Evolutionary conservation across 2,797 vertebrate species (phyloP).

Genomic region (Manis crassicaudata): DNA sequence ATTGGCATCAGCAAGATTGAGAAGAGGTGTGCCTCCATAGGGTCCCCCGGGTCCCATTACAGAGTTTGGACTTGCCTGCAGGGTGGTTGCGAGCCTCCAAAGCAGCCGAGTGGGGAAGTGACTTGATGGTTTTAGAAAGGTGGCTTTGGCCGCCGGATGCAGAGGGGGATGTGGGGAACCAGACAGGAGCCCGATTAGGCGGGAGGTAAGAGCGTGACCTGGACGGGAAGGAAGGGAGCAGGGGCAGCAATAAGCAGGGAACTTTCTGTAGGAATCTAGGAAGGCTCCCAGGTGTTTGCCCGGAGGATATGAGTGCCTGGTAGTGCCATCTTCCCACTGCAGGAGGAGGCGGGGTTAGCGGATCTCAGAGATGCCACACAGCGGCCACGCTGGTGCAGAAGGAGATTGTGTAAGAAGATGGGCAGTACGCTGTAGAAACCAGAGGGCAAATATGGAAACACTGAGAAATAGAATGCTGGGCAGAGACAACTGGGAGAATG

Average conservation of each 20-base stretch:
- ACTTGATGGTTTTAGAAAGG: background rate
- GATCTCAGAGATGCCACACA: background rate
- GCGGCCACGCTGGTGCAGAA: background rate
- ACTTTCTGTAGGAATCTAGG: background rate
- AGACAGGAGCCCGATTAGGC: background rate
- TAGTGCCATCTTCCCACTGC: background rate
- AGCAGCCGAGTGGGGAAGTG: background rate
- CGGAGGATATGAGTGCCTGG: background rate
- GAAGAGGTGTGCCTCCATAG: too few relatives aligned
- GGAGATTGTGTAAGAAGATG: background rate
- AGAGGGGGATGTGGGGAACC: background rate
- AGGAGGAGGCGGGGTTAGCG: background rate
- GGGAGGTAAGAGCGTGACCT: accelerated
- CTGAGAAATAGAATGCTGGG: background rate
- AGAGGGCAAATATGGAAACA: background rate
- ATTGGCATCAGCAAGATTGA: background rate
- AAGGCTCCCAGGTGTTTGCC: background rate
- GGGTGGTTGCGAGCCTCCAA: background rate
- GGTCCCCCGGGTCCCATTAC: too few relatives aligned
- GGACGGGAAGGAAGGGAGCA: background rate
- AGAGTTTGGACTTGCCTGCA: background rate
- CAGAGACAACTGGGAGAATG: background rate
- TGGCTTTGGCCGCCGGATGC: background rate
- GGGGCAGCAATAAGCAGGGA: background rate
- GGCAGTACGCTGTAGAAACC: background rate